Evolutionary conservation across 2,113 vertebrate genomes (phyloP).

Genomic region (Pangasianodon gigas): DNA sequence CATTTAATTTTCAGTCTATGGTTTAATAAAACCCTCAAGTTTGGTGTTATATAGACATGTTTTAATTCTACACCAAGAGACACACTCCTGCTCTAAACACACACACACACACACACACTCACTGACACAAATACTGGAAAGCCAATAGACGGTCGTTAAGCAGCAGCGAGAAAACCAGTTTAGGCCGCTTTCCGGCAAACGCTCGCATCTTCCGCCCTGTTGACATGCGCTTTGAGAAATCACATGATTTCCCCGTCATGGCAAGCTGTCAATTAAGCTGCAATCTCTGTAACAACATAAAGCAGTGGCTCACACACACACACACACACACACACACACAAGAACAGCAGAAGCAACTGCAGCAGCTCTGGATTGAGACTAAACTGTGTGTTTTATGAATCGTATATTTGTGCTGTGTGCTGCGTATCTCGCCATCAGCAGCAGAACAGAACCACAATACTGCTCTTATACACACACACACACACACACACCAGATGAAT

Average conservation of each 20-base stretch:
- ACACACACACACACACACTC: not conserved
- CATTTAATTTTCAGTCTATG: not conserved
- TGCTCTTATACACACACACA: conserved; percentile 5
- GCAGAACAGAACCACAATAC: conserved; percentile 37
- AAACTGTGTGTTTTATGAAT: conserved; percentile 63
- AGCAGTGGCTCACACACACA: conserved; percentile 39
- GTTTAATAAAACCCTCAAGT: not conserved
- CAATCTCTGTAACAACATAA: conserved; percentile 39
- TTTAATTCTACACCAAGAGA: not conserved
- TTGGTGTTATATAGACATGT: not conserved
- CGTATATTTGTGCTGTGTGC: conserved; percentile 60
- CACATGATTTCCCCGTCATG: conserved; percentile 32
- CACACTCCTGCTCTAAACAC: not conserved
- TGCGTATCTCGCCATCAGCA: conserved; percentile 42
- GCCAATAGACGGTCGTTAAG: conserved; percentile 25
- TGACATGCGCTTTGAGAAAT: conserved; percentile 42
- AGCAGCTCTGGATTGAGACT: conserved; percentile 65
- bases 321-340: conserved; percentile 46
- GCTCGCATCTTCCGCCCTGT: conserved; percentile 22
- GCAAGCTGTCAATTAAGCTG: conserved; percentile 44
- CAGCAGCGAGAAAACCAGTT: conserved; percentile 28
- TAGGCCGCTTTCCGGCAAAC: conserved; percentile 39
- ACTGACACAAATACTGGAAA: conserved; percentile 27
- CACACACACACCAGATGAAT: conserved; percentile 26
- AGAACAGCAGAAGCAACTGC: conserved; percentile 16